Conservation (phyloP, 2,113 vertebrate genomes). For the Piliocolobus tephrosceles region DNA sequence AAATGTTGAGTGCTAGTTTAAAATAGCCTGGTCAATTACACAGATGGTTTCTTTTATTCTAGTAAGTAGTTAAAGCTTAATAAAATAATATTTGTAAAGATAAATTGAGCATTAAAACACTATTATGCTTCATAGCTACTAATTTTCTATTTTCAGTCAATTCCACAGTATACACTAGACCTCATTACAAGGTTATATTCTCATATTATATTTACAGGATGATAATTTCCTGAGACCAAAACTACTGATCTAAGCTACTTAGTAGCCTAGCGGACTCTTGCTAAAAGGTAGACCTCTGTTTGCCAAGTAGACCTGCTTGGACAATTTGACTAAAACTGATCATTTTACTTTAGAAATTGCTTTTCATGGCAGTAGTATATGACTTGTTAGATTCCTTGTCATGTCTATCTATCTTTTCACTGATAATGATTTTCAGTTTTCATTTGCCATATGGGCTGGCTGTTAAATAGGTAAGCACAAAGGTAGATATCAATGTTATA, state of each 20-base stretch:
- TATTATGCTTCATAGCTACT: neutral
- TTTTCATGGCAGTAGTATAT: neutral
- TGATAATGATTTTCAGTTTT: neutral
- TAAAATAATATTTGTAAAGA: constrained; percentile 38
- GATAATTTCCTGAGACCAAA: constrained; percentile 12
- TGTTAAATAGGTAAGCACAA: neutral
- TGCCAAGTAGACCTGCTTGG: neutral
- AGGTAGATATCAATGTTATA: neutral
- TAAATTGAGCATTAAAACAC: constrained; percentile 11
- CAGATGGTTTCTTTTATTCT: constrained; percentile 5
- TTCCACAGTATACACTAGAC: neutral
- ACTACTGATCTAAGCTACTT: neutral
- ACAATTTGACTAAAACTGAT: constrained; percentile 1
- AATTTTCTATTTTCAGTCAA: constrained; percentile 12
- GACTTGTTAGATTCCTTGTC: neutral
- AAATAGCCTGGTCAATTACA: neutral
- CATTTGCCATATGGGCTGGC: neutral
- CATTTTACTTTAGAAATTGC: constrained; percentile 14
- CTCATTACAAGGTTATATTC: neutral
- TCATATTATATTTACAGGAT: neutral
- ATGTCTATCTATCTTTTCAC: neutral
- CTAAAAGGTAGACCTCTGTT: neutral
- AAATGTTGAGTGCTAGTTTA: neutral
- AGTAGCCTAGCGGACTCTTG: neutral
- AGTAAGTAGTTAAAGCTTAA: constrained; percentile 35